Evolutionary conservation across 2,888 invertebrate species (phyloP).

Genomic region (Agelastica alni): DNA sequence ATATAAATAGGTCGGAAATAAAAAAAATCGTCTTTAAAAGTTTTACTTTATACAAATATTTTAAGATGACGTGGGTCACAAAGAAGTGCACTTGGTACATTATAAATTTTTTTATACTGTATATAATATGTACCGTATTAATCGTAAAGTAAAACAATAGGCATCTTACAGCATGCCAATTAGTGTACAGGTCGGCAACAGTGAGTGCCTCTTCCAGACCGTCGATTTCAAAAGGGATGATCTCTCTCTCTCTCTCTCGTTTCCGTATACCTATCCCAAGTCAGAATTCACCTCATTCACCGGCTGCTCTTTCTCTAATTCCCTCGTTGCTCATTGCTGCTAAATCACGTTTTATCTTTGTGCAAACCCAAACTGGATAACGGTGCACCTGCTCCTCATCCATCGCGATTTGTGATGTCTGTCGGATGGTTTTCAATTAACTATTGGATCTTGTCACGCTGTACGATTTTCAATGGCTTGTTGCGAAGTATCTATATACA

Average conservation of each 20-base stretch:
- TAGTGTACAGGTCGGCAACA: conserved; percentile 26
- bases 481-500: conserved; percentile 13
- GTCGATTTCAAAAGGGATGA: conserved; percentile 47
- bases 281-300: conserved; percentile 37
- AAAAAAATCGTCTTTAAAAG: no score
- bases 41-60: no score
- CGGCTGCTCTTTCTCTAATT: conserved; percentile 56
- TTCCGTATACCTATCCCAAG: conserved; percentile 27
- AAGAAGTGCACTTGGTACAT: no score
- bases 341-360: conserved; percentile 54
- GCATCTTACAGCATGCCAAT: conserved; percentile 17
- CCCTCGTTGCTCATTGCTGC: conserved; percentile 53
- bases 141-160: conserved; percentile 1
- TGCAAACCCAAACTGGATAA: conserved; percentile 47
- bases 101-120: no score
- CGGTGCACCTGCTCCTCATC: conserved; percentile 49
- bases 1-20: no score
- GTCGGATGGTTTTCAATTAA: conserved; percentile 53
- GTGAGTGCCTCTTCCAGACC: conserved; percentile 43
- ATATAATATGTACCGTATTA: no score
- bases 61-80: no score
- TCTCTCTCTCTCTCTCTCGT: conserved; percentile 24
- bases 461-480: conserved; percentile 33
- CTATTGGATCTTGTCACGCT: conserved; percentile 50
- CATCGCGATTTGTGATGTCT: conserved; percentile 41